Base-by-base conservation (phyloP, 2,797 vertebrate species). In the Epinephelus awoara region DNA sequence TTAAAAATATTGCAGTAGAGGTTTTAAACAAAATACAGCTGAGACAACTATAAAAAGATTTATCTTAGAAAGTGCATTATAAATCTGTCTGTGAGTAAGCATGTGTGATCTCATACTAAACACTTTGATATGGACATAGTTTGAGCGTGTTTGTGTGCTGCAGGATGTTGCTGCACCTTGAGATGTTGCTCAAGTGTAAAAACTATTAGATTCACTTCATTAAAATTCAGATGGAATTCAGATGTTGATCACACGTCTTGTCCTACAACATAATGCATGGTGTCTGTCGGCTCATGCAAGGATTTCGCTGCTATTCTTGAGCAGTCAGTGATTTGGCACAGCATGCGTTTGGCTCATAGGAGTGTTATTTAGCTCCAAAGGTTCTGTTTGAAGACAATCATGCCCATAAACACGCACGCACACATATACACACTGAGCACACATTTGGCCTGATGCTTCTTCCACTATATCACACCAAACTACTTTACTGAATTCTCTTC, bases 121-220 rank as follows among this genome's bases (percentile, higher is more conserved):
- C 7, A 46, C 25, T 14, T 25, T 19, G 17, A 42, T 34, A 8
- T 34, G 64, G 54, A 42, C 44, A 13, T 1, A 15, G 47, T 61
- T 19, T 18, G 47, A 44, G 57, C 46, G 59, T 66, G n/a, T 78
- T 42, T 71, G 57, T 66, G 61, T 66, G 66, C 51, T 51, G 80
- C 77, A 27, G 17, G 18, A 57, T 56, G 68, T 21, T 42, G 61
- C 69, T 70, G 72, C 72, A 71, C 75, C 72, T 84, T 78, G 67
- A 80, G 50, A 47, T 75, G 56, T 63, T 63, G 68, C 79, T 75
- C 52, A 46, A 42, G 71, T 84, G 82, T 79, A 76, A 81, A 81
- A 79, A 67, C 78, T 62, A 78, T 84, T 81, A 77, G 67, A 75
- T 80, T 61, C 77, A 81, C 70, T 62, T 75, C 67, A 84, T 87